Conservation (phyloP, 2,888 invertebrate species). For the Nomada fabriciana region DNA sequence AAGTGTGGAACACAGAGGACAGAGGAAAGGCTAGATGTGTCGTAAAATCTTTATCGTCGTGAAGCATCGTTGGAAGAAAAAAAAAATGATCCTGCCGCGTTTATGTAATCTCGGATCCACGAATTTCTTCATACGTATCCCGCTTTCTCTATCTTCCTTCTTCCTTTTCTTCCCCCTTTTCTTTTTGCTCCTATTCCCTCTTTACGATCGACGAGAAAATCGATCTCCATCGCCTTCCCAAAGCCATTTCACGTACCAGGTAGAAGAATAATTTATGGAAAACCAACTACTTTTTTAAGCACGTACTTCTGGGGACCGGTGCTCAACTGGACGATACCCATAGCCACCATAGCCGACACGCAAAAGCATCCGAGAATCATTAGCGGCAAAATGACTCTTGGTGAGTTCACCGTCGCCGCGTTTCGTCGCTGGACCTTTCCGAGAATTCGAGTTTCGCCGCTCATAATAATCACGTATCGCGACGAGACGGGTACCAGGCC, state of each 20-base stretch:
- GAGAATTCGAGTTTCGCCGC: conserved; percentile 62
- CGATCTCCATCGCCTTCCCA: background rate
- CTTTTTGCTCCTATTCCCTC: background rate
- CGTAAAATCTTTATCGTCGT: conserved; percentile 41
- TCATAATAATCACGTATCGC: conserved; percentile 67
- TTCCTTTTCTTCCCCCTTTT: background rate
- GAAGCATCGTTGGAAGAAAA: conserved; percentile 13
- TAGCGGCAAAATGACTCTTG: conserved; percentile 97
- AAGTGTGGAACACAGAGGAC: background rate
- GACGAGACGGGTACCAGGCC: conserved; percentile 23
- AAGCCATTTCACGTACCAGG: background rate
- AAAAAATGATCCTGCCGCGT: conserved; percentile 32
- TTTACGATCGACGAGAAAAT: conserved; percentile 1
- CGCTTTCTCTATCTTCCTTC: background rate
- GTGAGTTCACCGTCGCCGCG: conserved; percentile 85
- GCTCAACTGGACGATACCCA: conserved; percentile 98
- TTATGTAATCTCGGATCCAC: conserved; percentile 47
- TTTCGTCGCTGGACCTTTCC: conserved; percentile 58
- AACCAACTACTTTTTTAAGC: conserved; percentile 84
- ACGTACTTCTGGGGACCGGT: conserved; percentile 99
- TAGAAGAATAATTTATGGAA: conserved; percentile 53
- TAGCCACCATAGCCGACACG: conserved; percentile 96
- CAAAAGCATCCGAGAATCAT: conserved; percentile 95
- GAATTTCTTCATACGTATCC: conserved; percentile 37
- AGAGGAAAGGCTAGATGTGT: conserved; percentile 12